A percentile compares a stretch with the other conserved stretches of the same genome.
Evolutionary conservation across 2,888 invertebrate genomes (phyloP).

Genomic region (Himalopsyche anomala): DNA sequence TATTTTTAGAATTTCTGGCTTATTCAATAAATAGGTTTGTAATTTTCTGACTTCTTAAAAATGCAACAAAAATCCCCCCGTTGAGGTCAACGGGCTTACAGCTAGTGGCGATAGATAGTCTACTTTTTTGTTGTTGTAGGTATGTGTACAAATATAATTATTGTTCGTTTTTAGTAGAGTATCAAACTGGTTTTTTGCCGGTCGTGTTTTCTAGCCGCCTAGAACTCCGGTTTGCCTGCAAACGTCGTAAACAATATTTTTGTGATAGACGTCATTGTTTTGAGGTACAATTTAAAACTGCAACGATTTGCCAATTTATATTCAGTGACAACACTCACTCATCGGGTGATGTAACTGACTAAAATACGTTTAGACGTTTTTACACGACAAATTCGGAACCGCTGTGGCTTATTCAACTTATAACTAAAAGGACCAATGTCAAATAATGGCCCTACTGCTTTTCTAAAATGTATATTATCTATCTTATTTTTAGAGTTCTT

Average conservation of each 20-base stretch:
- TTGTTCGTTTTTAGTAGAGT: background rate
- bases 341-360: background rate
- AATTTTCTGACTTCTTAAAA: too few species aligned
- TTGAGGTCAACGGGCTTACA: too few species aligned
- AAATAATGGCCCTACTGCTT: background rate
- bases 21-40: too few species aligned
- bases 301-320: background rate
- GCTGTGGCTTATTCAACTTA: background rate
- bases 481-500: too few species aligned
- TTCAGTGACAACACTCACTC: background rate
- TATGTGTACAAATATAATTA: background rate
- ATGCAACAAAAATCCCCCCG: too few species aligned
- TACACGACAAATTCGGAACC: background rate
- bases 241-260: background rate
- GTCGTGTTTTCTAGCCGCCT: background rate
- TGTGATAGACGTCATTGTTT: background rate
- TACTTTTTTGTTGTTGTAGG: background rate
- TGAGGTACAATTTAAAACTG: background rate
- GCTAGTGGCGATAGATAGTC: background rate
- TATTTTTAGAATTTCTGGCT: too few species aligned
- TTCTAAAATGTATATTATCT: background rate
- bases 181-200: conserved; percentile 22
- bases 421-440: too few species aligned
- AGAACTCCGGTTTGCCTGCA: background rate
- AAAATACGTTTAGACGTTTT: background rate